Evolutionary conservation across 2,113 vertebrate species (phyloP).

Genomic region (Narcine bancroftii): DNA sequence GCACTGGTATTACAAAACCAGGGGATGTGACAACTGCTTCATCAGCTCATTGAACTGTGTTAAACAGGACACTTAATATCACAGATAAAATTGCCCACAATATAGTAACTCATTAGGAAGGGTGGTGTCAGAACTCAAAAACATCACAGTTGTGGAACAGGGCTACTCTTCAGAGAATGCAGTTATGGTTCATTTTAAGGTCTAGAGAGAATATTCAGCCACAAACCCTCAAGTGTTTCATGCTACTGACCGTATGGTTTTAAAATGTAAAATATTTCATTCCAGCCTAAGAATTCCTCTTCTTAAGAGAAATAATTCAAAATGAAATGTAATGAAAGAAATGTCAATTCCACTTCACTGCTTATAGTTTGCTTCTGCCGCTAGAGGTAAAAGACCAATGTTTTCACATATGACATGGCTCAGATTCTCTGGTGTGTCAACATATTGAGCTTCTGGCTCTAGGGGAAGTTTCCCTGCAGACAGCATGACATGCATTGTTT

Average conservation of each 20-base stretch:
- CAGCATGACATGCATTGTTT: neutral
- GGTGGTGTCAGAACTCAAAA: conserved; percentile 1
- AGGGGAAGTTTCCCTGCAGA: neutral
- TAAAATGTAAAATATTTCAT: neutral
- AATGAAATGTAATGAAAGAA: neutral
- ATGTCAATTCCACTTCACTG: neutral
- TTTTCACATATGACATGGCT: neutral
- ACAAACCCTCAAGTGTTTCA: neutral
- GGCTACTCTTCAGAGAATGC: neutral
- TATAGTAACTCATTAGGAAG: neutral
- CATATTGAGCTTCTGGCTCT: neutral
- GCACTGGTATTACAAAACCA: neutral
- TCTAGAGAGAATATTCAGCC: neutral
- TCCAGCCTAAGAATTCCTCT: neutral
- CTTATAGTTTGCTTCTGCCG: neutral
- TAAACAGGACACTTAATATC: neutral
- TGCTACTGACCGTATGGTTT: neutral
- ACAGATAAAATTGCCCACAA: neutral
- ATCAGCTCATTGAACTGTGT: neutral
- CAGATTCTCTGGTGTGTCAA: neutral
- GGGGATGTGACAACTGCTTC: neutral
- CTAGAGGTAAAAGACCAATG: neutral
- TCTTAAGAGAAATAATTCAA: neutral
- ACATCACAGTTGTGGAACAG: neutral
- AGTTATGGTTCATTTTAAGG: neutral